Percentiles rank a stretch among this genome's conserved stretches.
Conservation (phyloP, 2,797 vertebrate genomes). For the Varecia variegata region DNA sequence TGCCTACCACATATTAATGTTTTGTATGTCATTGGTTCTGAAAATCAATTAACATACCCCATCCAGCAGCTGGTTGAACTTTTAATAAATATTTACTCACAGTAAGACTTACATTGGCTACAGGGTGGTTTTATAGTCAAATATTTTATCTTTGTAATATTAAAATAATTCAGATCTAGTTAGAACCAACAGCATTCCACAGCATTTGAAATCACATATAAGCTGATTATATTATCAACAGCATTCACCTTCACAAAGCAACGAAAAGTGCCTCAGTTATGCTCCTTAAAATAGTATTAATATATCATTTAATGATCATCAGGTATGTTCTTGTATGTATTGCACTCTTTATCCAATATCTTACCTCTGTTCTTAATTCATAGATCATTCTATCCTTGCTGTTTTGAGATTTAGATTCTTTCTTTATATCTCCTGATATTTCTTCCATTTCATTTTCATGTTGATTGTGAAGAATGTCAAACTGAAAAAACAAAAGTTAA, state of each 20-base stretch:
- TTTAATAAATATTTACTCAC: conserved; percentile 49
- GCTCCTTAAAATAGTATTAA: background rate
- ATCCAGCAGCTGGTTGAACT: conserved; percentile 20
- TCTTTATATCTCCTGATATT: background rate
- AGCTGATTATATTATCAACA: background rate
- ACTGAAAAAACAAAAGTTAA: conserved; percentile 44
- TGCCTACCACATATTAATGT: background rate
- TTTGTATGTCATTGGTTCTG: conserved; percentile 19
- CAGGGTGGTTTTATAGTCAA: conserved; percentile 3
- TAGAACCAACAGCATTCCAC: conserved; percentile 16
- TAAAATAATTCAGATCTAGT: conserved; percentile 46
- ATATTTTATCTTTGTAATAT: conserved; percentile 40
- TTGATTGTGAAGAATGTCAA: background rate
- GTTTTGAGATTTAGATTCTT: conserved; percentile 1
- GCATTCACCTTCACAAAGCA: background rate
- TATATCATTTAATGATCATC: background rate
- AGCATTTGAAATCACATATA: background rate
- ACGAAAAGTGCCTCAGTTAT: background rate
- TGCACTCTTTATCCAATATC: background rate
- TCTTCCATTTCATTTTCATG: conserved; percentile 40
- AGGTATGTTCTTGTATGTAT: background rate
- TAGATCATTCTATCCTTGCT: background rate
- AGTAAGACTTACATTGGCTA: conserved; percentile 19
- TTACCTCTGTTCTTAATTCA: conserved; percentile 55
- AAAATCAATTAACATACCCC: conserved; percentile 43